These are phyloP conservation scores for Corythornis madagascariensis DNA, from an alignment of 2,113 vertebrate genomes.

Conservation along the genomic window DNA sequence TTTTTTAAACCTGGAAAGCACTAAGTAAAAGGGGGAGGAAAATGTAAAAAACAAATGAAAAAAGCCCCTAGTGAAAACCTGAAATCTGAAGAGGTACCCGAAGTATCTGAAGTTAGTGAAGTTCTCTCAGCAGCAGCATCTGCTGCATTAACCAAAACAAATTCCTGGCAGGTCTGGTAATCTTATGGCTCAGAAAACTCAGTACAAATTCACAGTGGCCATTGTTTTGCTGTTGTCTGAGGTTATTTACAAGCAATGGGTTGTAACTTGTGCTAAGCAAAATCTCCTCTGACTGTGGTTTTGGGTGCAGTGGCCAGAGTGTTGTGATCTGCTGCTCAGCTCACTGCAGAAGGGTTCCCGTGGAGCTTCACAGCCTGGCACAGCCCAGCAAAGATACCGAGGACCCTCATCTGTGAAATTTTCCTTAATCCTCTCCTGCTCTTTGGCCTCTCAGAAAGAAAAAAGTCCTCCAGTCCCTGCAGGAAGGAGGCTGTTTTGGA, in stretches of 20 bases:
- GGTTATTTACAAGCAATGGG: not conserved
- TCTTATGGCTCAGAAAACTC: not conserved
- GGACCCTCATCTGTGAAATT: fast-evolving
- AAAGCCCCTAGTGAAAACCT: not conserved
- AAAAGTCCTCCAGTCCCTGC: not conserved
- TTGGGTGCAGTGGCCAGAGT: fast-evolving
- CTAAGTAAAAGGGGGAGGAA: not conserved
- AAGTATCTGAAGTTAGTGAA: not conserved
- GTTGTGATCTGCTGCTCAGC: not conserved
- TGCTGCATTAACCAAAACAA: not conserved
- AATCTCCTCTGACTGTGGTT: not conserved
- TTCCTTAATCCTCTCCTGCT: not conserved
- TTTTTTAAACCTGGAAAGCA: conserved; percentile 68
- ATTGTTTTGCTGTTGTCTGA: not conserved
- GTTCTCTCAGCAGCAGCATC: not conserved
- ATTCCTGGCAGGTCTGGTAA: not conserved
- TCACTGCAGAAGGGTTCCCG: not conserved
- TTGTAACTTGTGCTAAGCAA: not conserved
- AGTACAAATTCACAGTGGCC: fast-evolving
- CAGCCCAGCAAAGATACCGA: not conserved
- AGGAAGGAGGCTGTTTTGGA: not conserved
- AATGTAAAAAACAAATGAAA: not conserved
- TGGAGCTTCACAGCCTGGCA: not conserved
- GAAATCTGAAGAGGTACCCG: not conserved
- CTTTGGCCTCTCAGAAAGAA: not conserved